Conservation (phyloP, 2,888 invertebrate species). For the Lepidochrysops patricia region DNA sequence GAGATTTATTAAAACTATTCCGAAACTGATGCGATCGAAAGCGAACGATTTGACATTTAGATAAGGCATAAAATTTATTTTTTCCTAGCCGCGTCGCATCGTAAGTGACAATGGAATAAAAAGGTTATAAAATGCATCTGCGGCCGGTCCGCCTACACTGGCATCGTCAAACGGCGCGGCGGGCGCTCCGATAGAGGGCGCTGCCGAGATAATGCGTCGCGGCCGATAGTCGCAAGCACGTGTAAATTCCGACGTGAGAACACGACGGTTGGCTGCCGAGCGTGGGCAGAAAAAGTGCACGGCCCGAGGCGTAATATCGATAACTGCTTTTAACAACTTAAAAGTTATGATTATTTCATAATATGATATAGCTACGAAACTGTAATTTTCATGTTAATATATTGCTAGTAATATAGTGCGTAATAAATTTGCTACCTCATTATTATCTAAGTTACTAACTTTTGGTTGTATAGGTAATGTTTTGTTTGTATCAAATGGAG, state of each 20-base stretch:
- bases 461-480: too few relatives aligned
- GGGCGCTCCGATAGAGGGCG: conserved; percentile 39
- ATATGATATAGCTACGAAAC: background rate
- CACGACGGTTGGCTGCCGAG: conserved; percentile 50
- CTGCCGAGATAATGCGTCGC: conserved; percentile 66
- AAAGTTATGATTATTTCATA: conserved; percentile 8
- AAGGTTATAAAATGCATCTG: conserved; percentile 70
- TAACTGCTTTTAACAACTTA: conserved; percentile 1
- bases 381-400: background rate
- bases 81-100: conserved; percentile 56
- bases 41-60: conserved; percentile 74
- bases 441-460: too few relatives aligned
- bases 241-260: conserved; percentile 72
- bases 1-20: conserved; percentile 75
- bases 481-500: too few relatives aligned
- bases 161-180: conserved; percentile 48
- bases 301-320: conserved; percentile 18
- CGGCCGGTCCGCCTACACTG: conserved; percentile 60
- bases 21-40: conserved; percentile 73
- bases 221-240: conserved; percentile 58
- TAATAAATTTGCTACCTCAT: background rate
- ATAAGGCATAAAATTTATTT: conserved; percentile 73
- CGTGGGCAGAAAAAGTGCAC: conserved; percentile 58
- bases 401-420: background rate
- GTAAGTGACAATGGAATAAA: conserved; percentile 72